Evolutionary conservation across 2,113 vertebrate genomes (phyloP), one percentile per base, ranked within the genome.

Genomic region (Ginglymostoma cirratum): DNA sequence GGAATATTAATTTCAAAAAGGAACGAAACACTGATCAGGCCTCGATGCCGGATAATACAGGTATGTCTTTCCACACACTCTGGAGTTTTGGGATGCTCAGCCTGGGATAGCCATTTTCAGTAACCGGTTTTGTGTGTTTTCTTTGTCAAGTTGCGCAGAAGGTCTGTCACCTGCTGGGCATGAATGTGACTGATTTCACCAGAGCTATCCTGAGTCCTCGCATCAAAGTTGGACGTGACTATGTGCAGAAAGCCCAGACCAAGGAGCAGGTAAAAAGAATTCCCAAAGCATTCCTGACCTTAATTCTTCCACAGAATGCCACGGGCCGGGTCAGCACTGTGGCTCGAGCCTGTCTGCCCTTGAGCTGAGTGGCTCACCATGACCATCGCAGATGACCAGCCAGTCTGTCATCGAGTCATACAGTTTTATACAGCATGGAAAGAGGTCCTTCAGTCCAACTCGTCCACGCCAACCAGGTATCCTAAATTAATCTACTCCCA

Each of bases 221-320:
- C 27, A 99, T 99, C 97, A 99, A 99, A 97, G 99, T 99, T 1
- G 99, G 99, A 66, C 96, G 99, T 92, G 99, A 99, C 65, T 98
- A 99, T 83, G 99, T 99, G 23, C 99, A 99, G 97, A 99, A 99
- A 97, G 99, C 99, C 5, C 99, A 99, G 97, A 99, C 99, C 94
- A 99, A 99, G 97, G 99, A 99, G 96, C 99, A 99, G 98, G 99
- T 99, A 97, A 93, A 12, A 42, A 83, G 27, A 95, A 80, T 23
- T 8, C 14, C 24, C 24, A 24, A 27, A 45, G 30, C 66, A 42
- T 69, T 61, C 55, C 55, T 61, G 55, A 12, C 12, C 55, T 61
- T 61, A 12, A 61, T 12, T 61, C 8, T 61, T 61, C 55, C 55
- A 10, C 12, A 12, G 55, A 61, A 61, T 61, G 55, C 55, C 55